Evolutionary conservation across 2,113 vertebrate genomes (phyloP).

Genomic region (Polypterus senegalus): DNA sequence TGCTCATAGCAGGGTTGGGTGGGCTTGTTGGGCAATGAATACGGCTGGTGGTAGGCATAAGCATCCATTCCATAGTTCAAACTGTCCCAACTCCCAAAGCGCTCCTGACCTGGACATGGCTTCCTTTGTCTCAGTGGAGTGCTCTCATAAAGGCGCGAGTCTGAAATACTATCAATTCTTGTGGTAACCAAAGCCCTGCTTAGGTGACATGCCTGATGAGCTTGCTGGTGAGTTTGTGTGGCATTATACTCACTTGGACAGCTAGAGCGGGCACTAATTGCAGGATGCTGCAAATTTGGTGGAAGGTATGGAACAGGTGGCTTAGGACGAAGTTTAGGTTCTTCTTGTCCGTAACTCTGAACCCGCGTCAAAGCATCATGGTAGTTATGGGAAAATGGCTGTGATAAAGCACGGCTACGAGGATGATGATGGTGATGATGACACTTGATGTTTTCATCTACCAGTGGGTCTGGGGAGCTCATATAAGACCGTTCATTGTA

Average conservation of each 20-base stretch:
- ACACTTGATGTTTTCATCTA: constrained; percentile 68
- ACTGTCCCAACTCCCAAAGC: constrained; percentile 59
- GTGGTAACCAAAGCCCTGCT: constrained; percentile 68
- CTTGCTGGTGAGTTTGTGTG: constrained; percentile 36
- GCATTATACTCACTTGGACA: constrained; percentile 73
- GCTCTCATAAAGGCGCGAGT: constrained; percentile 72
- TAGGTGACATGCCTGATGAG: constrained; percentile 53
- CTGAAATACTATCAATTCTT: constrained; percentile 71
- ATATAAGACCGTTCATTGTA: constrained; percentile 68
- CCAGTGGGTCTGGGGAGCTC: constrained; percentile 61
- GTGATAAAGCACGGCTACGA: constrained; percentile 52
- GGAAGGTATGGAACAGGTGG: constrained; percentile 65
- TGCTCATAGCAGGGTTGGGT: constrained; percentile 62
- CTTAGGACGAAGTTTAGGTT: constrained; percentile 64
- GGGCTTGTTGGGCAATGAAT: constrained; percentile 51
- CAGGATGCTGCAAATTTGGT: constrained; percentile 67
- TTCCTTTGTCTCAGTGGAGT: constrained; percentile 59
- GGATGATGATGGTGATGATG: constrained; percentile 56
- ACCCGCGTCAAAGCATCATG: constrained; percentile 55
- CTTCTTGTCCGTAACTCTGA: constrained; percentile 67
- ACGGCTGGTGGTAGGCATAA: constrained; percentile 61
- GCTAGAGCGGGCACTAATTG: constrained; percentile 60
- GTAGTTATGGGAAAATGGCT: constrained; percentile 56
- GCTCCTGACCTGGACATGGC: constrained; percentile 60
- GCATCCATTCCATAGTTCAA: constrained; percentile 50